Evolutionary conservation across 2,113 vertebrate species (phyloP), one percentile per base, ranked within the genome.

Genomic region (Cichladusa arquata): DNA sequence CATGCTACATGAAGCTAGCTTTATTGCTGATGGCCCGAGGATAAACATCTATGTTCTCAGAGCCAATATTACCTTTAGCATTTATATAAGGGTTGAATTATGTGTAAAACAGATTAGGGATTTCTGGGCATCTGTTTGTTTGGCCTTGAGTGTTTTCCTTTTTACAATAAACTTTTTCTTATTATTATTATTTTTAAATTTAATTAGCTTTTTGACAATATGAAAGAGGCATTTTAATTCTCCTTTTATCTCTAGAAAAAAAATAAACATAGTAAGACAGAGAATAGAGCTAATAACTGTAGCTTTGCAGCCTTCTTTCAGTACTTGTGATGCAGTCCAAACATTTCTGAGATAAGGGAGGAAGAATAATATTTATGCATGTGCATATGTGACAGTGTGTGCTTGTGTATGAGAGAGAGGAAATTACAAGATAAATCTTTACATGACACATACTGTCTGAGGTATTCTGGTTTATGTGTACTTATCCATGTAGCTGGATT

Each of bases 11-110:
- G 71, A 94, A 94, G 60, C 31, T 44, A 90, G 81, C 69, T 96
- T 97, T 97, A 95, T 94, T 97, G 85, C 79, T 95, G 82, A 97
- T 96, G 88, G 67, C 81, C 58, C 82, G 45, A 31, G 81, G 64
- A 97, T 97, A 97, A 97, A 95, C 76, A 86, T 92, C 92, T 83
- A 96, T 82, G 38, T 53, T 86, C 88, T 92, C 84, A 67, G 92
- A 93, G 54, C 25, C 34, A 95, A 88, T 96, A 91, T 94, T 96
- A 95, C 70, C 73, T 71, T 97, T 95, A 95, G 53, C 31, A 80
- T 96, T 97, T 95, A 83, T 96, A 90, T 90, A 82, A 95, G 58
- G 62, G 28, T 76, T 56, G 61, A 88, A 81, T n/a, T 93, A 81
- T 92, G 10, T 82, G 57, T 56, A 81, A 93, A 94, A 76, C 57